Evolutionary conservation across 2,888 invertebrate species (phyloP).

Genomic region (Siphonodentalium dalli): DNA sequence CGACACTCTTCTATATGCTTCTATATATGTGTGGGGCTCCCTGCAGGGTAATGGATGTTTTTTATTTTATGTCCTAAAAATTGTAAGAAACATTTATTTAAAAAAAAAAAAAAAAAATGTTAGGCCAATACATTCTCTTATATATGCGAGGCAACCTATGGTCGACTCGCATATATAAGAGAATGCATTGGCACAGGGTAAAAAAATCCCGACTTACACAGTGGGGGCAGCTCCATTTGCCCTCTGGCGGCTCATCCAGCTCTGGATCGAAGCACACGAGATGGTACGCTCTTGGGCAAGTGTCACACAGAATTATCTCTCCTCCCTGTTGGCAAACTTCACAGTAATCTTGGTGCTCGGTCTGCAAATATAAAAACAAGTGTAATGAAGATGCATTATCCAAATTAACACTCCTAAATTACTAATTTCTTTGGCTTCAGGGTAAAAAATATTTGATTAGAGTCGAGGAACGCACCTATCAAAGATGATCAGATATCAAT

Average conservation of each 20-base stretch:
- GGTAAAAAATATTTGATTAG: neutral
- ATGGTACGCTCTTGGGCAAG: constrained; percentile 98
- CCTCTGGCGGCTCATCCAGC: constrained; percentile 97
- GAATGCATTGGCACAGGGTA: neutral
- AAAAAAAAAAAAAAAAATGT: no score
- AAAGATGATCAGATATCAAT: neutral
- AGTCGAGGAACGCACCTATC: neutral
- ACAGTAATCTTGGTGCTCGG: constrained; percentile 93
- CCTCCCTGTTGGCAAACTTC: constrained; percentile 99
- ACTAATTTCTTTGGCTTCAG: neutral
- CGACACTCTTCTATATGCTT: no score
- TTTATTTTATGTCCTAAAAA: no score
- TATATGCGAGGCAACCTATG: no score
- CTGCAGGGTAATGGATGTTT: no score
- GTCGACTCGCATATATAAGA: neutral
- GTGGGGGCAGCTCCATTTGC: constrained; percentile 66
- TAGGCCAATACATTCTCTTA: no score
- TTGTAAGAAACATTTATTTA: no score
- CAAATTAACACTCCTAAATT: no score
- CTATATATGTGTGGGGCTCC: no score
- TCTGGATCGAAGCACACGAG: constrained; percentile 98
- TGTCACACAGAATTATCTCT: constrained; percentile 98
- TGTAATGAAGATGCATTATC: no score
- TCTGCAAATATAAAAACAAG: no score
- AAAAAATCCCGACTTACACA: constrained; percentile 54